Evolutionary conservation across 2,888 invertebrate genomes (phyloP), one percentile per base, ranked within the genome.

Genomic region (Tinea semifulvella): DNA sequence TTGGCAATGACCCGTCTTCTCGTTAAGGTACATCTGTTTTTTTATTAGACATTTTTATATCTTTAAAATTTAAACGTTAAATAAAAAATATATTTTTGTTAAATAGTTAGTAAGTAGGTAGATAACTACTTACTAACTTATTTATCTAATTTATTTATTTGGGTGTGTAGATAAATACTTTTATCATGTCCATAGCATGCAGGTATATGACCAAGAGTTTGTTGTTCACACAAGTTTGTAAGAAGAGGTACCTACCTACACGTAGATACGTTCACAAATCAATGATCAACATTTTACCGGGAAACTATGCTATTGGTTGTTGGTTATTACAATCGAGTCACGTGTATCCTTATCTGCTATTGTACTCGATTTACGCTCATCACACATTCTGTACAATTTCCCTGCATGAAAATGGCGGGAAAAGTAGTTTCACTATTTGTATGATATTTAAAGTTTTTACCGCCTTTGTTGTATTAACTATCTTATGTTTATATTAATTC

Each of bases 261-360:
- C 26, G 27, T 27, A 27, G 14, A 8, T 43, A 31, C 35, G 8
- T 13, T 8, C 4, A 36, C 16, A 27, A 31, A 13, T 31, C 31
- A 31, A 31, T 31, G 31, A 14, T 4, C 7, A 2, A 14, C 27
- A 26, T 46, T 39, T 42, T 36, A 18, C 22, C 43, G 42, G 46
- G 26, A 43, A 36, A 19, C 14, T 11, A 19, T 43, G 27, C 27
- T 46, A 47, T 52, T 47, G 47, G 27, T 26, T 46, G 46, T 52
- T 47, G 47, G 49, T 48, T 46, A 39, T 42, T 43, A 36, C 13
- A 11, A 26, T 45, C 20, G 26, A 39, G 49, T 49, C 44, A 50
- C 50, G 55, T 55, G 52, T 51, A 46, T 45, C 47, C 57, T 72
- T 73, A 74, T 74, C 74, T 56, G 72, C 64, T 73, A 72, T 49